Evolutionary conservation across 2,888 invertebrate species (phyloP), one percentile per base, ranked within the genome.

Genomic region (Arctia plantaginis): DNA sequence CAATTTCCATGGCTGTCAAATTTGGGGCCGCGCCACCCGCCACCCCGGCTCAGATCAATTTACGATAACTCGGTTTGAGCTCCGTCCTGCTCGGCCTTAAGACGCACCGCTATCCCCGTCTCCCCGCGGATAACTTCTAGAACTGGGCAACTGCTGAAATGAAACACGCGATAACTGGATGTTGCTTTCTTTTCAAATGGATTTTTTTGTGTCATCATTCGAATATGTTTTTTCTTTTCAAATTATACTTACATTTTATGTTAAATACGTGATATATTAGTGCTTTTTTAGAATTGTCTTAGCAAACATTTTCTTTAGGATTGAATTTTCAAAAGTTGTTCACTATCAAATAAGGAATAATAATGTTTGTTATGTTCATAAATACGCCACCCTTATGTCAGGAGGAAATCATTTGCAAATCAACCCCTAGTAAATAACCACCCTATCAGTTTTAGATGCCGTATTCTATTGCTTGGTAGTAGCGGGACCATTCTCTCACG

Each of bases 1-100:
- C 95, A 95, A 95, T 95, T 95, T 94, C 94, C 94, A 94, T 95
- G 91, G 94, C 94, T 95, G 95, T 95, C 95, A 95, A 95, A 95
- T 95, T 95, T 94, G 94, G 94, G 89, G 91, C 90, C 91, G 90
- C 92, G 91, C 85, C 82, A 81, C 85, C 88, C 87, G 87, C 89
- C 90, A 88, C 89, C 88, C 88, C 91, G 85, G 86, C 94, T 91
- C 93, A 93, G 95, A 95, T 95, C 95, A 95, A 95, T 95, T 95
- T 94, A 93, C 94, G 94, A 94, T 94, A 94, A 93, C 94, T 93
- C 92, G 92, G 92, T 94, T 92, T 91, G 89, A 92, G 90, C 88
- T 89, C 93, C 92, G 90, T 96, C 96, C 92, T 94, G 90, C 94
- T 96, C 94, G 92, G 90, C 90, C 96, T 93, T 94, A 94, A 94